Conservation (phyloP, 2,113 vertebrate species). For the Uria aalge region DNA sequence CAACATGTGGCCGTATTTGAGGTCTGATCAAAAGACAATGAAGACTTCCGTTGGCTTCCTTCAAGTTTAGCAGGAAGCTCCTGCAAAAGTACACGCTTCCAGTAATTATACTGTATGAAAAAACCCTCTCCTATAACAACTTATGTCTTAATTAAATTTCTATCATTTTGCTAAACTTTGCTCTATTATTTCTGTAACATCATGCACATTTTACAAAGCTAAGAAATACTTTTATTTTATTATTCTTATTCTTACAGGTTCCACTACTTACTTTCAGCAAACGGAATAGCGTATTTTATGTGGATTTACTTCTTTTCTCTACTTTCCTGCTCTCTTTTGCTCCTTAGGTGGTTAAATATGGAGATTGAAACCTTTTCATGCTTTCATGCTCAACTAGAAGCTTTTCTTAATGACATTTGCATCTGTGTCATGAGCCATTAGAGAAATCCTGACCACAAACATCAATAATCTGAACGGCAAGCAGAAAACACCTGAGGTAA, state of each 20-base stretch:
- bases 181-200: not conserved
- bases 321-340: not conserved
- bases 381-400: not conserved
- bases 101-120: not conserved
- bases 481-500: slow-evolving; percentile 16
- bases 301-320: not conserved
- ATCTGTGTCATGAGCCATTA: not conserved
- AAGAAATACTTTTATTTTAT: not conserved
- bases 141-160: not conserved
- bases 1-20: not conserved
- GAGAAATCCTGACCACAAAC: not conserved
- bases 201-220: not conserved
- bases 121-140: not conserved
- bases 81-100: not conserved
- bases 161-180: not conserved
- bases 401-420: not conserved
- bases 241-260: not conserved
- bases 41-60: not conserved
- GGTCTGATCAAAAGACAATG: not conserved
- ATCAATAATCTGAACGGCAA: slow-evolving; percentile 14
- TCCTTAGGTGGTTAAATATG: not conserved
- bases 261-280: not conserved
- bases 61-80: not conserved
- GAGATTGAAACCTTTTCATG: not conserved
- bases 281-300: not conserved